Percentiles rank a stretch among this genome's conserved stretches.
These are phyloP conservation scores for Seira musarum DNA, from an alignment of 2,888 invertebrate species.

Conservation along the genomic window DNA sequence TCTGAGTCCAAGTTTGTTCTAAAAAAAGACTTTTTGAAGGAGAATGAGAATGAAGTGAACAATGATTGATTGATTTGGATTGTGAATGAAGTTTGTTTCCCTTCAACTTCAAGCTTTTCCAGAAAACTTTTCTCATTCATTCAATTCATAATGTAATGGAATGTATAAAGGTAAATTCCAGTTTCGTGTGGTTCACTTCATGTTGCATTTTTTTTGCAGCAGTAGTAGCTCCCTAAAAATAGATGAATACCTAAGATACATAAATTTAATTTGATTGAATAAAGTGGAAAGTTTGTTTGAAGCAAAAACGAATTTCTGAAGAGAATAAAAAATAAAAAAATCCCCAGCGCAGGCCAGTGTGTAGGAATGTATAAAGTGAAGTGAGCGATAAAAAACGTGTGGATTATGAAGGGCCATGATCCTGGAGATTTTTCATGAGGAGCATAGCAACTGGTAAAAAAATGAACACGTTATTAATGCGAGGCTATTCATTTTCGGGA, in stretches of 20 bases:
- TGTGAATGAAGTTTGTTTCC: too few species aligned
- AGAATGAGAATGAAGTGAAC: background rate
- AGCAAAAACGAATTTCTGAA: too few species aligned
- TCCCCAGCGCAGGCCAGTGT: too few species aligned
- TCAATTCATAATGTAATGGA: background rate
- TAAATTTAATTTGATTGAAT: too few species aligned
- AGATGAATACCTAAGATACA: too few species aligned
- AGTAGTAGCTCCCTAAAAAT: background rate
- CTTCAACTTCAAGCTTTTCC: too few species aligned
- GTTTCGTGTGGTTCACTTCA: background rate
- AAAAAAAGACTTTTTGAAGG: background rate
- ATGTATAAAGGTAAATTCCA: background rate
- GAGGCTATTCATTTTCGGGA: background rate
- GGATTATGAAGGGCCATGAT: background rate
- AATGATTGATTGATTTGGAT: conserved; percentile 3
- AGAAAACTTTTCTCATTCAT: background rate
- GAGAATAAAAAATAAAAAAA: too few species aligned
- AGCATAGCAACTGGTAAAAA: conserved; percentile 4
- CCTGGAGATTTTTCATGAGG: background rate
- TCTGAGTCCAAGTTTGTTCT: too few species aligned
- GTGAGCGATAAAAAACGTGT: too few species aligned
- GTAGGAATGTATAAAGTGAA: too few species aligned
- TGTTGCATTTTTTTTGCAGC: background rate
- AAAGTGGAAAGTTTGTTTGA: too few species aligned
- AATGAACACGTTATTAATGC: background rate